Conservation (phyloP, 1,140 invertebrate species). For the Tetramorium simillimum region DNA sequence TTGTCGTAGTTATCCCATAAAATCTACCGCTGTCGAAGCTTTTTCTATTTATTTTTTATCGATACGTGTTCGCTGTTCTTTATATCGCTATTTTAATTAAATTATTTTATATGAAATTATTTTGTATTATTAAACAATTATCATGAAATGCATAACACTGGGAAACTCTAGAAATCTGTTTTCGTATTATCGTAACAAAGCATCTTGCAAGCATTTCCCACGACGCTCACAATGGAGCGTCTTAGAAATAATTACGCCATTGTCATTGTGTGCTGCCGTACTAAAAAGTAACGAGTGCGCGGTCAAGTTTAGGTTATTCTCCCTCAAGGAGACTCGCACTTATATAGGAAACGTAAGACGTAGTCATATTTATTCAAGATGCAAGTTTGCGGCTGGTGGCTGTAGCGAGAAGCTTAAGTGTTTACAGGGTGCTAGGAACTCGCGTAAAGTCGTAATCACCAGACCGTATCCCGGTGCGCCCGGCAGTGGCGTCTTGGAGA, state of each 20-base stretch:
- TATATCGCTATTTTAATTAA: background rate
- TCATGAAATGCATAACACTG: background rate
- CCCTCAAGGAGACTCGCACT: background rate
- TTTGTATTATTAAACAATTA: background rate
- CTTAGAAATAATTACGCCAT: background rate
- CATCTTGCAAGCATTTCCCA: background rate
- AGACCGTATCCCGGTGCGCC: constrained; percentile 67
- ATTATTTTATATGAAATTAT: background rate
- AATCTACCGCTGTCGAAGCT: background rate
- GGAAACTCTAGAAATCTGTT: background rate
- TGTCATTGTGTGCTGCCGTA: background rate
- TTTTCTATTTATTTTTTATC: background rate
- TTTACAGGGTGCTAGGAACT: constrained; percentile 67
- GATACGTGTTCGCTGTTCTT: background rate
- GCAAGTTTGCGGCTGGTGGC: constrained; percentile 33
- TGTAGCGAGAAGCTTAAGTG: constrained; percentile 51
- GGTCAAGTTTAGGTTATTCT: constrained; percentile 28
- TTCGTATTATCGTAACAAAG: background rate
- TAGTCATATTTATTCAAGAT: constrained; percentile 54
- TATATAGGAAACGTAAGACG: constrained; percentile 5
- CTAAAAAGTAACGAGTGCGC: constrained; percentile 35
- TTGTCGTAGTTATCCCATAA: background rate
- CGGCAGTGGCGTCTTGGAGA: constrained; percentile 57
- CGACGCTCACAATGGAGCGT: background rate
- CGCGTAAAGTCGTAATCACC: constrained; percentile 65